A percentile compares a stretch with the other conserved stretches of the same genome.
phyloP scores from a whole-genome alignment of 2,888 invertebrate genomes.

The Ormyrus nitidulus region DNA sequence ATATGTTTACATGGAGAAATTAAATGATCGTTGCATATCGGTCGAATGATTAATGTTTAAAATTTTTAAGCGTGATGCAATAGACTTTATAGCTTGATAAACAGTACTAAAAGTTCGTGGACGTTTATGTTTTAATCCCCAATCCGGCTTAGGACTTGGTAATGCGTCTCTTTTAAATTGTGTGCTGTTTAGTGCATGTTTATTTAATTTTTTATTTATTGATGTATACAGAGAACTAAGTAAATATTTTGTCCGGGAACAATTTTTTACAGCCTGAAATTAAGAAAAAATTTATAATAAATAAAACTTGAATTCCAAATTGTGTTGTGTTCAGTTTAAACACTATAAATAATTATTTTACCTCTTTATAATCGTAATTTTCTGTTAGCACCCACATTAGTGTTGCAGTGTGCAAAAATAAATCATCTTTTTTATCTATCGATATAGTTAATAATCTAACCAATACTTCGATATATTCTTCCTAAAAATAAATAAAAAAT shows the following conservation, averaged over 20 bases:
- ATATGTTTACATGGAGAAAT: slow-evolving; percentile 38
- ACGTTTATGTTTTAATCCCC: slow-evolving; percentile 61
- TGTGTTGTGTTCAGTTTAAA: neutral
- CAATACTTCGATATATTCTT: slow-evolving; percentile 79
- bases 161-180: slow-evolving; percentile 53
- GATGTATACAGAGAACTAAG: slow-evolving; percentile 45
- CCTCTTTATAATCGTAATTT: slow-evolving; percentile 60
- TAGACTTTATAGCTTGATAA: slow-evolving; percentile 48
- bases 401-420: slow-evolving; percentile 66
- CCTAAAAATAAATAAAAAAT: slow-evolving; percentile 69
- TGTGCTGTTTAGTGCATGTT: neutral
- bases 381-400: slow-evolving; percentile 67
- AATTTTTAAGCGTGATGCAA: slow-evolving; percentile 50
- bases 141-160: slow-evolving; percentile 65
- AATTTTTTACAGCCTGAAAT: slow-evolving; percentile 47
- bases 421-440: slow-evolving; percentile 59
- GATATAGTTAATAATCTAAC: slow-evolving; percentile 78
- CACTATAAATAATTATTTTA: slow-evolving; percentile 13
- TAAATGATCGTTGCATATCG: slow-evolving; percentile 44
- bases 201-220: slow-evolving; percentile 55
- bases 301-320: neutral
- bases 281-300: neutral
- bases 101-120: slow-evolving; percentile 54
- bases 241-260: slow-evolving; percentile 48
- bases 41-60: slow-evolving; percentile 15